Percentiles rank a stretch among this genome's conserved stretches.
Conservation (phyloP, 2,888 invertebrate genomes). For the Oscheius sp. region DNA sequence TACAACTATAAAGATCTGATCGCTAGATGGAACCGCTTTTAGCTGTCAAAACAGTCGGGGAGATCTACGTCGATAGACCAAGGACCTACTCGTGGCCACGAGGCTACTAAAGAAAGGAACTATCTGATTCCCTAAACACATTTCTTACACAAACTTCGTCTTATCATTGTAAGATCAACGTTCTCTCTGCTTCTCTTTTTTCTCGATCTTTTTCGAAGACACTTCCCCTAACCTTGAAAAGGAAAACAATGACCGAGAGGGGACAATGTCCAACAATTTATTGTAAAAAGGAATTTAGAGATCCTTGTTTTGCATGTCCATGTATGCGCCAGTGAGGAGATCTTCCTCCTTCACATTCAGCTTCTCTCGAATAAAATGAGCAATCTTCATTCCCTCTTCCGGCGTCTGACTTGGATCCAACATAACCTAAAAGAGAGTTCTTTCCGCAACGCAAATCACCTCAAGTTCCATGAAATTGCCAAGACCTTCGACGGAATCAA, state of each 20-base stretch:
- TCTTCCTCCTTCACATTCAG: constrained; percentile 72
- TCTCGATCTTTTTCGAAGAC: too few relatives aligned
- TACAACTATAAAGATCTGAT: too few relatives aligned
- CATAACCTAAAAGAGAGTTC: constrained; percentile 75
- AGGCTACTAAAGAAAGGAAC: neutral
- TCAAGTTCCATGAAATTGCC: constrained; percentile 87
- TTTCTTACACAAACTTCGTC: too few relatives aligned
- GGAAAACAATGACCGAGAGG: too few relatives aligned
- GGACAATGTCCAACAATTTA: neutral
- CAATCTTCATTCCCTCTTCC: constrained; percentile 80
- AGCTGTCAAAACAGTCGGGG: constrained; percentile 1
- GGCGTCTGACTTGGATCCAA: constrained; percentile 78
- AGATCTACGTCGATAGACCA: constrained; percentile 21
- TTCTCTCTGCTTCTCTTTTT: too few relatives aligned
- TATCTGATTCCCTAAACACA: neutral
- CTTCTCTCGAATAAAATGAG: constrained; percentile 78
- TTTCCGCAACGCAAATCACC: constrained; percentile 70
- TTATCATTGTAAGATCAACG: too few relatives aligned
- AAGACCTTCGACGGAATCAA: constrained; percentile 81
- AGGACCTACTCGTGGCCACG: neutral
- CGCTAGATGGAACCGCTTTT: neutral
- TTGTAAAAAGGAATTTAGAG: neutral
- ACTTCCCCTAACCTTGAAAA: too few relatives aligned
- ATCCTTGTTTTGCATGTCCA: constrained; percentile 57
- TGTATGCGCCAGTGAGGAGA: constrained; percentile 58